These are phyloP conservation scores for Festucalex cinctus DNA, from an alignment of 2,113 vertebrate species.

Conservation along the genomic window DNA sequence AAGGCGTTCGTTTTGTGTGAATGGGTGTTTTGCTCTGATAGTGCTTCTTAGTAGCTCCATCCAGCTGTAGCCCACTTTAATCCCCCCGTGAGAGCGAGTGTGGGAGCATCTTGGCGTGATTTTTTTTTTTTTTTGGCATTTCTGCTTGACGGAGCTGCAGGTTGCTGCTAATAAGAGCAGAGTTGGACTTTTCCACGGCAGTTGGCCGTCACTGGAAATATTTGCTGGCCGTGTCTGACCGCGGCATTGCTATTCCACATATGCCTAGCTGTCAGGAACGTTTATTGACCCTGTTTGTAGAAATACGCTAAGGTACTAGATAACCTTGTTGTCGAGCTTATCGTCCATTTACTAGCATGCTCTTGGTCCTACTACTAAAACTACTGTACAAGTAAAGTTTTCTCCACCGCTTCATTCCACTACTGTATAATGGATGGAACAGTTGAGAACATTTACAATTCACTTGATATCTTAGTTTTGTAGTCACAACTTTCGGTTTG, in stretches of 20 bases:
- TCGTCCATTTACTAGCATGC: neutral
- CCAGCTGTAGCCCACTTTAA: constrained; percentile 35
- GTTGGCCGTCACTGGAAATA: constrained; percentile 41
- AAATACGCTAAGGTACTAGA: neutral
- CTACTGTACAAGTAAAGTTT: too few relatives aligned
- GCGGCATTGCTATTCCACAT: constrained; percentile 33
- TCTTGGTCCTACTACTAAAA: neutral
- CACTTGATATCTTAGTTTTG: too few relatives aligned
- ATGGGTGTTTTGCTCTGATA: constrained; percentile 16
- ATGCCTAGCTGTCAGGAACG: constrained; percentile 30
- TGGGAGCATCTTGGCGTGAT: constrained; percentile 34
- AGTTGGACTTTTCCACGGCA: constrained; percentile 20
- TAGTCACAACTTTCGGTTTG: too few relatives aligned
- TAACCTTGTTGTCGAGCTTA: neutral
- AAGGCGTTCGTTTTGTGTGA: neutral
- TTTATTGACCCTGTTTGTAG: constrained; percentile 33
- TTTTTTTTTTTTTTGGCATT: constrained; percentile 30
- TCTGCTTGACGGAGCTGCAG: constrained; percentile 25
- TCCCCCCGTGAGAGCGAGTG: constrained; percentile 39
- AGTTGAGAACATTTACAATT: too few relatives aligned
- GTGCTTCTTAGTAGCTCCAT: constrained; percentile 4
- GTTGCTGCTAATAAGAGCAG: constrained; percentile 19
- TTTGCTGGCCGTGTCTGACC: constrained; percentile 23
- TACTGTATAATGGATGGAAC: too few relatives aligned
- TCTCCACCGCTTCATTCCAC: too few relatives aligned